Evolutionary conservation across 2,113 vertebrate genomes (phyloP).

Genomic region (Penelope pileata): DNA sequence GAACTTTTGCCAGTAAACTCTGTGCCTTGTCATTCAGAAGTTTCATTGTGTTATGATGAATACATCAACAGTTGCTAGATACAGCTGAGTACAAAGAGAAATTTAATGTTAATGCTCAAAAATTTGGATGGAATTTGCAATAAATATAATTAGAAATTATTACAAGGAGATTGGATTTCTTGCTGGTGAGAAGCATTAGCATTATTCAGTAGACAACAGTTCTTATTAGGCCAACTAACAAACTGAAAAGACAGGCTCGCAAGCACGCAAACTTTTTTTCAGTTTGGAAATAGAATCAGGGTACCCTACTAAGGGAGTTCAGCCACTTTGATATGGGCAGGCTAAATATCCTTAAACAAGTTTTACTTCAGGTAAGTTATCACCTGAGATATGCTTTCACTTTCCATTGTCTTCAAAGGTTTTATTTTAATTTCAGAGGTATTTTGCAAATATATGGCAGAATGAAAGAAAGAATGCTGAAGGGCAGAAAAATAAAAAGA

Average conservation of each 20-base stretch:
- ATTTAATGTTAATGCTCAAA: neutral
- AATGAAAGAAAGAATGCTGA: neutral
- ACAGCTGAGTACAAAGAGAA: neutral
- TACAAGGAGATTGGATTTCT: neutral
- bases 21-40: neutral
- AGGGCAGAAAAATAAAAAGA: neutral
- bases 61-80: neutral
- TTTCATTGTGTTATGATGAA: neutral
- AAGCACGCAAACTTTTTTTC: neutral
- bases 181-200: neutral
- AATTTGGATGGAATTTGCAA: neutral
- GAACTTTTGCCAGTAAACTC: neutral
- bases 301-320: neutral
- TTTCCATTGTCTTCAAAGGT: neutral
- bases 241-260: neutral
- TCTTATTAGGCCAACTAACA: neutral
- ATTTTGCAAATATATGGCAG: neutral
- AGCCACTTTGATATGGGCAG: neutral
- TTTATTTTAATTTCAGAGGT: neutral
- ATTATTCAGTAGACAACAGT: neutral
- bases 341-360: neutral
- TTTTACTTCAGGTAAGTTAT: neutral
- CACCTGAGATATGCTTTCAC: neutral
- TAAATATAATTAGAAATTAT: neutral
- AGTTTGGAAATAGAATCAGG: neutral